Base-by-base conservation (phyloP, 2,797 vertebrate genomes). In the Streptopelia turtur region DNA sequence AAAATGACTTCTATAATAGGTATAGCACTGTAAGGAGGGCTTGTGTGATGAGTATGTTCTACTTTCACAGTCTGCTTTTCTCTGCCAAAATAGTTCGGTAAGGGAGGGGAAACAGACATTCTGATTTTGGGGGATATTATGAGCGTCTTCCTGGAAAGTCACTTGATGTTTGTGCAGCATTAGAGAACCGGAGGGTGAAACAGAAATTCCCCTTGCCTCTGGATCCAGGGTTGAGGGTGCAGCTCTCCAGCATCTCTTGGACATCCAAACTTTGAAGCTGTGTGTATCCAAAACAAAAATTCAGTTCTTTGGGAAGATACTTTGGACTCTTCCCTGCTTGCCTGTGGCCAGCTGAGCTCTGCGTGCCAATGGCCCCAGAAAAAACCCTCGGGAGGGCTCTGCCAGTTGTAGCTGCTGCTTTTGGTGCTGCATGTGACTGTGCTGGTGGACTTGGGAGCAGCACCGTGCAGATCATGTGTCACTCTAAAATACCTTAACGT, bases 371-470 rank as follows among this genome's bases (percentile, higher is more conserved):
- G 64, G 63, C 84, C 59, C 63, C 52, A 75, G 85, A 87, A 80
- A 80, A 70, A 89, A 27, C 31, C 86, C 92, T 59, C 1, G 0
- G 80, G 78, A 95, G 88, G 88, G 39, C 89, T 66, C 14, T 74
- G 91, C 90, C 82, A 74, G 20, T 35, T 74, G 91, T 77, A 84
- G 95, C 96, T 97, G 94, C 97, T 95, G 95, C 94, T 90, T 96
- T 96, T 94, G 93, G 80, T 70, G 71, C 59, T 45, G 30, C 94
- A 95, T 95, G 95, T 96, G 74, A 97, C 96, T 28, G 18, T 72
- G 94, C 95, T 79, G 83, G 72, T 77, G 41, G 83, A 25, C 81
- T 65, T 41, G 84, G 74, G 90, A 69, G 90, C 82, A 10, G 89
- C 9, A 85, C 83, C 9, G 5, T 61, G 43, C 50, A 1, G 78